These are phyloP conservation scores for Drosophila barbarae DNA, from an alignment of 2,888 invertebrate species.

Conservation along the genomic window DNA sequence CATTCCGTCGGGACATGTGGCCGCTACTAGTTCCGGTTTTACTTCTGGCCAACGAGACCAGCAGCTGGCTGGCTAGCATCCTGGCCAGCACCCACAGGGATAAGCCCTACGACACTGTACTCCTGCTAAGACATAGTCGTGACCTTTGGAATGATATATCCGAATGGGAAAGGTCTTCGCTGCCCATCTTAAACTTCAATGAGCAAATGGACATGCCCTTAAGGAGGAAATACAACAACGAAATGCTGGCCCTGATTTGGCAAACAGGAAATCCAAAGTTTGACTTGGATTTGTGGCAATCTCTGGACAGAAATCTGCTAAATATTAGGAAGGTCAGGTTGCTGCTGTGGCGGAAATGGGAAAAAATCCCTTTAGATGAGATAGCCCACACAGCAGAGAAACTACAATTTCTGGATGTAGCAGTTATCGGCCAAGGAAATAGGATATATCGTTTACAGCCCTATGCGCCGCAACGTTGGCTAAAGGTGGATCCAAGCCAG, in stretches of 20 bases:
- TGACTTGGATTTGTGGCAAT: constrained; percentile 48
- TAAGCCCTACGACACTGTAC: constrained; percentile 29
- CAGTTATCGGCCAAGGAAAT: constrained; percentile 6
- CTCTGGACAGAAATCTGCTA: constrained; percentile 45
- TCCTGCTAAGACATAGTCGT: constrained; percentile 44
- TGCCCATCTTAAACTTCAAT: constrained; percentile 40
- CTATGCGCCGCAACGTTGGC: constrained; percentile 40
- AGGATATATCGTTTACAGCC: constrained; percentile 46
- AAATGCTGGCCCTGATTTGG: constrained; percentile 54
- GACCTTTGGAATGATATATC: constrained; percentile 7
- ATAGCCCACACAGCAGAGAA: constrained; percentile 10
- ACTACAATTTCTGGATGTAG: constrained; percentile 38
- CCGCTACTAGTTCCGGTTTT: constrained; percentile 24
- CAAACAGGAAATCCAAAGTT: constrained; percentile 7
- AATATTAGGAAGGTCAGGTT: constrained; percentile 57
- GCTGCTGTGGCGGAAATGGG: constrained; percentile 1
- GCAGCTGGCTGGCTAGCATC: constrained; percentile 8
- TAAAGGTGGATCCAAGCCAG: background rate
- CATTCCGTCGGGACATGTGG: constrained; percentile 35
- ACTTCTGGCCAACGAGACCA: constrained; percentile 17
- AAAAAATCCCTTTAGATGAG: background rate
- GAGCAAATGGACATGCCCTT: constrained; percentile 35
- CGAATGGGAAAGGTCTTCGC: constrained; percentile 1
- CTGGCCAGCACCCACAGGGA: constrained; percentile 38
- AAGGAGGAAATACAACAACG: constrained; percentile 28